Percentiles rank a stretch among this genome's conserved stretches.
Evolutionary conservation across 53 echinoderm and acorn worm species (phyloP).

Genomic region (Temnopleurus reevesii): DNA sequence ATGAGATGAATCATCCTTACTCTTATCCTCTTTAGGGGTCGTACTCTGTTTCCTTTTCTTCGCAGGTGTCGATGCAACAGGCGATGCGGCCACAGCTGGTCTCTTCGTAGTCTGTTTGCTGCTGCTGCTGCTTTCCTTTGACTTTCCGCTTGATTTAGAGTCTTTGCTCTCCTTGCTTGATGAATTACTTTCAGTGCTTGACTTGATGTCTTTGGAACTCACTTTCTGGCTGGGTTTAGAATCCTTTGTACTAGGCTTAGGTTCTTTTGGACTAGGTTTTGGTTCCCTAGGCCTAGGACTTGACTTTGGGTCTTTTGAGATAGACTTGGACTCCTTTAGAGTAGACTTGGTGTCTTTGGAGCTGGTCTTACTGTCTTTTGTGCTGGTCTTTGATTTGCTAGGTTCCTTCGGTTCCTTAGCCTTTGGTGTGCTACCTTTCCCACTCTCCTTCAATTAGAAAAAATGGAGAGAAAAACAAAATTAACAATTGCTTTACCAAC

Average conservation of each 20-base stretch:
- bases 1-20: slow-evolving; percentile 43
- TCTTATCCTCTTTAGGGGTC: slow-evolving; percentile 66
- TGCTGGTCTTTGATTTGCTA: slow-evolving; percentile 64
- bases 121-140: background rate
- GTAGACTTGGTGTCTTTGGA: slow-evolving; percentile 24
- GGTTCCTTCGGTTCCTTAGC: slow-evolving; percentile 74
- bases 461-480: background rate
- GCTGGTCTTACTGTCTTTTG: slow-evolving; percentile 72
- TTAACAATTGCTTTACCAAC: background rate
- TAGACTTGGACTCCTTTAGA: slow-evolving; percentile 59
- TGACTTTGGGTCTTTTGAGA: slow-evolving; percentile 49
- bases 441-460: slow-evolving; percentile 61
- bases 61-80: slow-evolving; percentile 36
- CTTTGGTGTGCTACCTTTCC: slow-evolving; percentile 60
- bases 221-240: slow-evolving; percentile 71
- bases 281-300: slow-evolving; percentile 57
- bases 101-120: slow-evolving; percentile 62
- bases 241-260: slow-evolving; percentile 71
- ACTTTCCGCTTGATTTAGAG: slow-evolving; percentile 64
- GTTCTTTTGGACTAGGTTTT: slow-evolving; percentile 65
- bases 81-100: background rate
- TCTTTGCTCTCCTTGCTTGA: slow-evolving; percentile 50
- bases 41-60: slow-evolving; percentile 87
- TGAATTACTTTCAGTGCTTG: slow-evolving; percentile 20
- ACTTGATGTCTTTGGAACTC: slow-evolving; percentile 54